phyloP scores from a whole-genome alignment of 2,113 vertebrate genomes.

The Rostratula benghalensis region DNA sequence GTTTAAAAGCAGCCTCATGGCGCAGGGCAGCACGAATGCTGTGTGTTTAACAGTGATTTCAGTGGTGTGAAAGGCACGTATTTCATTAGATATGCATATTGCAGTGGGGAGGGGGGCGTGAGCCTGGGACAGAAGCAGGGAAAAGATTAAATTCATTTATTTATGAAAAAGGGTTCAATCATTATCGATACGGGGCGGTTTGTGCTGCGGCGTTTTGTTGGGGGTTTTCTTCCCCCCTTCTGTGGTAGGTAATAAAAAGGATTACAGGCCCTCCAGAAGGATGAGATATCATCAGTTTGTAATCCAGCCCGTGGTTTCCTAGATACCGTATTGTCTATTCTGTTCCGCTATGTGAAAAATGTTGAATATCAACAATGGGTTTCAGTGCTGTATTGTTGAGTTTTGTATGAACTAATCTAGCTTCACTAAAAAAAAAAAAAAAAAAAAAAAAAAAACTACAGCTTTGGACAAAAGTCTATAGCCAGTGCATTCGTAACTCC shows the following conservation, averaged over 20 bases:
- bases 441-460: constrained; percentile 83
- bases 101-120: background rate
- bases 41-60: constrained; percentile 39
- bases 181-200: constrained; percentile 84
- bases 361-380: constrained; percentile 99
- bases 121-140: constrained; percentile 54
- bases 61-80: background rate
- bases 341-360: constrained; percentile 99
- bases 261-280: constrained; percentile 93
- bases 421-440: constrained; percentile 88
- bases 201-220: constrained; percentile 68
- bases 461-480: constrained; percentile 99
- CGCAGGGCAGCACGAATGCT: background rate
- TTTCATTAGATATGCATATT: constrained; percentile 36
- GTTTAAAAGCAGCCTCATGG: background rate
- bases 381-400: constrained; percentile 99
- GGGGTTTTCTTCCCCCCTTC: constrained; percentile 73
- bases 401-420: constrained; percentile 99
- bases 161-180: constrained; percentile 75
- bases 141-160: constrained; percentile 73
- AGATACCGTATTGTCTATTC: constrained; percentile 99
- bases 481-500: constrained; percentile 96
- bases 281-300: constrained; percentile 97
- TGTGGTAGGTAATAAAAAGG: constrained; percentile 88
- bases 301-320: constrained; percentile 98